Percentiles rank a stretch among this genome's conserved stretches.
phyloP scores from a whole-genome alignment of 2,888 invertebrate species.

The Octonoba sinensis region DNA sequence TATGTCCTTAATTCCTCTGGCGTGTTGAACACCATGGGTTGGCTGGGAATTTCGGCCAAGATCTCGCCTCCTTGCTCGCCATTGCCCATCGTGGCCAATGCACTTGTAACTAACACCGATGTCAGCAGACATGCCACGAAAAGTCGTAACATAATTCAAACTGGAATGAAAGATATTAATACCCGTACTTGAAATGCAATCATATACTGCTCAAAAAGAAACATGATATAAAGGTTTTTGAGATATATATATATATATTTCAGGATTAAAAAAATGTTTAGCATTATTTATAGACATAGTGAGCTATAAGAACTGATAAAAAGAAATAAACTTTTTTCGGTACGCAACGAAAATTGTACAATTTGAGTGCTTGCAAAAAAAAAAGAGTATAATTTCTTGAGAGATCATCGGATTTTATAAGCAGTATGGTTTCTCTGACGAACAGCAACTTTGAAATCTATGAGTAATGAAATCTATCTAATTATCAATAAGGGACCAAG shows the following conservation, averaged over 20 bases:
- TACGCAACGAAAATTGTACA: background rate
- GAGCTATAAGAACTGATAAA: too few species aligned
- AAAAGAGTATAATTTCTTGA: too few species aligned
- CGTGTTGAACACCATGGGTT: slow-evolving; percentile 73
- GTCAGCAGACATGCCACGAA: slow-evolving; percentile 21
- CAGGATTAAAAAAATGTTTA: background rate
- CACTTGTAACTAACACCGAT: background rate
- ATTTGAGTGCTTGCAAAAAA: background rate
- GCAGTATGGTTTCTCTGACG: too few species aligned
- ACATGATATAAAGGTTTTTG: background rate
- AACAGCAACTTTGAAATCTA: too few species aligned
- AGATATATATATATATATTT: too few species aligned
- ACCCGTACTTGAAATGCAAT: background rate
- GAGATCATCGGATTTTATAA: too few species aligned
- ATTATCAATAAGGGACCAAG: too few species aligned
- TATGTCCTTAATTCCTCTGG: slow-evolving; percentile 74
- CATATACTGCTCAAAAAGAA: background rate
- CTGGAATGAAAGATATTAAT: background rate
- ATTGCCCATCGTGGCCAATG: slow-evolving; percentile 34
- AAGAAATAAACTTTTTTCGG: background rate
- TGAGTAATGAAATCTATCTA: too few species aligned
- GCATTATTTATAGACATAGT: too few species aligned
- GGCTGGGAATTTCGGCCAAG: slow-evolving; percentile 69
- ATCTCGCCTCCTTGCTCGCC: slow-evolving; percentile 41
- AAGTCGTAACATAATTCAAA: slow-evolving; percentile 23